Conservation (phyloP, 2,888 invertebrate genomes). For the Augochlorella aurata region DNA sequence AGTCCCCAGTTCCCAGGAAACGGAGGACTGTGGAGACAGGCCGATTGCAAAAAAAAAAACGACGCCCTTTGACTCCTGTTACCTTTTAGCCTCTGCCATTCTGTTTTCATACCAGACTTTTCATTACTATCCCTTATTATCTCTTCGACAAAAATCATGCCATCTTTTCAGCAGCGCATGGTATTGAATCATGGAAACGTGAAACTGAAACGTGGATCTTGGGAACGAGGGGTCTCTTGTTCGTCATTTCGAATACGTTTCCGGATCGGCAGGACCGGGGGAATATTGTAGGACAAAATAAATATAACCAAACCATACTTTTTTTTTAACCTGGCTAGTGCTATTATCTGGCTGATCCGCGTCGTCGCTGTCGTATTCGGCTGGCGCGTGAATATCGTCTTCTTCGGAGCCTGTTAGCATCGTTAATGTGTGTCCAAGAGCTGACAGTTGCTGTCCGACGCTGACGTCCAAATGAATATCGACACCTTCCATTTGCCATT, state of each 20-base stretch:
- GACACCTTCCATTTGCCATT: constrained; percentile 99
- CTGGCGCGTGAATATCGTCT: constrained; percentile 88
- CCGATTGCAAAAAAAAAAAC: too few relatives aligned
- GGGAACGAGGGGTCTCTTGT: neutral
- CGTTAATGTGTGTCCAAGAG: constrained; percentile 96
- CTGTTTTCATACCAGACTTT: too few relatives aligned
- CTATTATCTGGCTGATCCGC: constrained; percentile 86
- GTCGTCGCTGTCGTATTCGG: constrained; percentile 90
- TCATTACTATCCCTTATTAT: too few relatives aligned
- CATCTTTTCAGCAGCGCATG: too few relatives aligned
- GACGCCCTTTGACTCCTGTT: too few relatives aligned
- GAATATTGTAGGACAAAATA: constrained; percentile 49
- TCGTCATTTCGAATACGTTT: constrained; percentile 37
- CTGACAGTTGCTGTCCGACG: constrained; percentile 97
- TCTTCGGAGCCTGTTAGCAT: constrained; percentile 96
- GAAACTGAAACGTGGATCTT: neutral
- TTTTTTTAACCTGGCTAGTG: constrained; percentile 81
- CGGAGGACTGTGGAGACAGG: too few relatives aligned
- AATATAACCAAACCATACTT: constrained; percentile 75
- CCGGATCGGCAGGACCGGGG: constrained; percentile 14
- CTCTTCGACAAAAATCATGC: too few relatives aligned
- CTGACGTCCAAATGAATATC: constrained; percentile 97
- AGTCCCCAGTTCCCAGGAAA: too few relatives aligned
- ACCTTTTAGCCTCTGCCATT: too few relatives aligned
- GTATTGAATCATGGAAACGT: too few relatives aligned